These are phyloP conservation scores for Xiphophorus birchmanni DNA, from an alignment of 2,797 vertebrate genomes.

Conservation along the genomic window DNA sequence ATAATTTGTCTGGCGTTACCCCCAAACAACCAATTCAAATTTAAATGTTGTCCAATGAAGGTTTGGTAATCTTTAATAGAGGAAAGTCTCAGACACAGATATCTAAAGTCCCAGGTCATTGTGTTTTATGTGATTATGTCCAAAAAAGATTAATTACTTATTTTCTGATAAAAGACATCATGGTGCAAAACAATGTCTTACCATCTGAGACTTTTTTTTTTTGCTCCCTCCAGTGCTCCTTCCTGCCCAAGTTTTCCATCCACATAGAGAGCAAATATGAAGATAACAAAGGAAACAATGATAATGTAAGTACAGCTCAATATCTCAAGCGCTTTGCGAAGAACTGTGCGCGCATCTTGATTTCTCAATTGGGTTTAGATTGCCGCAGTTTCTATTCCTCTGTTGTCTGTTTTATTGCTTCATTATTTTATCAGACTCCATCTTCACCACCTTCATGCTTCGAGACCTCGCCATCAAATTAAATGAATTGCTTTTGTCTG, in stretches of 20 bases:
- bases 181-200: conserved; percentile 14
- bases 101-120: conserved; percentile 22
- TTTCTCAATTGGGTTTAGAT: conserved; percentile 1
- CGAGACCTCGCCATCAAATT: conserved; percentile 14
- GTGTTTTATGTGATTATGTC: conserved; percentile 15
- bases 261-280: conserved; percentile 95
- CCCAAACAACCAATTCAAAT: background rate
- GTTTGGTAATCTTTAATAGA: conserved; percentile 1
- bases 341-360: conserved; percentile 1
- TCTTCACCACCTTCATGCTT: conserved; percentile 6
- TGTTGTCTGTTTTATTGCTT: background rate
- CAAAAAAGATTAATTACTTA: background rate
- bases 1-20: background rate
- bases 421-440: background rate
- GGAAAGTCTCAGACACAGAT: conserved; percentile 22
- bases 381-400: background rate
- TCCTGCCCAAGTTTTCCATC: conserved; percentile 96
- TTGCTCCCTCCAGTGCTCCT: conserved; percentile 84
- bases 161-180: conserved; percentile 7
- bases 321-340: background rate
- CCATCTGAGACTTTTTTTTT: conserved; percentile 16
- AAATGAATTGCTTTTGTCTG: conserved; percentile 12
- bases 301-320: conserved; percentile 84
- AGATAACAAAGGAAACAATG: conserved; percentile 87
- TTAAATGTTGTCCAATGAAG: background rate